These are phyloP conservation scores for Danio kyathit DNA, from an alignment of 2,797 vertebrate species.

Conservation along the genomic window DNA sequence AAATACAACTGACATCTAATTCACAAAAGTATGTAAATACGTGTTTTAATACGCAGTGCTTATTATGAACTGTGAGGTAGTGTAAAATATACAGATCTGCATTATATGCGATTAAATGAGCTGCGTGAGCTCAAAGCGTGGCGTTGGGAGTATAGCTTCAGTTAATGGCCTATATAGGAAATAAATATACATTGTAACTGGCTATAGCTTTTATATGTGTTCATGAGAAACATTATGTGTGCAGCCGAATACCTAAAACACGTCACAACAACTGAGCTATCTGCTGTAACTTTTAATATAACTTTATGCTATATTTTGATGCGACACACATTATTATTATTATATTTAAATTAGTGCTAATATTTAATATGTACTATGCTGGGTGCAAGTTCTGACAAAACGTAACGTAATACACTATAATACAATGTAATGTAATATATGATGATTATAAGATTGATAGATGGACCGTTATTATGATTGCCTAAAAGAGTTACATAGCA, in stretches of 20 bases:
- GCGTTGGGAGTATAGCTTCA: neutral
- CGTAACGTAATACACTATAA: too few species aligned
- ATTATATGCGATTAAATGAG: neutral
- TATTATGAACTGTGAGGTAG: neutral
- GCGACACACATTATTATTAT: too few species aligned
- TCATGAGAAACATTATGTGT: neutral
- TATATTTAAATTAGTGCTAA: too few species aligned
- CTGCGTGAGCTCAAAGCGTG: conserved; percentile 25
- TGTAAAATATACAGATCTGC: too few species aligned
- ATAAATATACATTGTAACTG: neutral
- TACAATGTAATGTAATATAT: too few species aligned
- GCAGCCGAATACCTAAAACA: neutral
- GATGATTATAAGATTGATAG: too few species aligned
- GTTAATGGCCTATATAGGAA: neutral
- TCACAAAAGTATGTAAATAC: neutral
- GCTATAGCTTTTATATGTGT: neutral
- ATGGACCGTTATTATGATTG: too few species aligned
- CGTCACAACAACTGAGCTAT: neutral
- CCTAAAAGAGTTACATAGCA: too few species aligned
- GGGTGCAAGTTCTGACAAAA: too few species aligned
- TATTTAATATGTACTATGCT: too few species aligned
- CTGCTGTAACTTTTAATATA: neutral
- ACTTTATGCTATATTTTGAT: too few species aligned
- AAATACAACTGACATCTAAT: neutral
- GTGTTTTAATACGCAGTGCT: neutral